Evolutionary conservation across 2,797 vertebrate genomes (phyloP), one percentile per base, ranked within the genome.

Genomic region (Melanotaenia nigrans): DNA sequence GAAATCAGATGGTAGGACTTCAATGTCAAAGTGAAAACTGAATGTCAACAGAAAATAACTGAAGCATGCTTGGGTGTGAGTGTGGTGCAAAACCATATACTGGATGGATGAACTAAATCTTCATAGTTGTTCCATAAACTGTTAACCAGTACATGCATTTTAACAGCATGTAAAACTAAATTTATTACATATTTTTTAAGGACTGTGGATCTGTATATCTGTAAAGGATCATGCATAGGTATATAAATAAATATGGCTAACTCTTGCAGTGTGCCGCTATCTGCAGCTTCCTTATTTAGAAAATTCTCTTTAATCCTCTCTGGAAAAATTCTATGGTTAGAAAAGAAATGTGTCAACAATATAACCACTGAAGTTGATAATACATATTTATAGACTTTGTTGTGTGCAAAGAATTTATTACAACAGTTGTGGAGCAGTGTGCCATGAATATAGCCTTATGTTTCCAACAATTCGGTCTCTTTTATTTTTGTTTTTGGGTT

Each of bases 401-500:
- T 55, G 38, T 56, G 33, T 47, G 32, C 11, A 35, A 55, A 38
- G 20, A 40, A 3, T 20, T 25, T 61, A 10, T 30, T 25, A 9
- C 56, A 7, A 63, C 22, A 24, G 30, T 36, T 28, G 18, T 55
- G 30, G 18, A 28, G 12, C 47, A 22, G 30, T 30, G 30, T 25
- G 24, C 4, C 38, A 57, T 54, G 38, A 4, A 24, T 55, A 22
- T 47, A 7, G 20, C 20, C 9, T 33, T 32, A 49, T 55, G 13
- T 56, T 61, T 56, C 49, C 55, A 55, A 38, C 30, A 36, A 12
- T 65, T 64, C 51, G n/a, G 18, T 70, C 22, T 47, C 20, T 64
- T 61, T 56, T 61, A 61, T 61, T 53, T 55, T 9, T 55, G 73
- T 30, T 65, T 71, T 55, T 70, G 40, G 22, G 40, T 35, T 54